Evolutionary conservation across 2,113 vertebrate genomes (phyloP), one percentile per base, ranked within the genome.

Genomic region (Gnathonemus echidnorhynchus): DNA sequence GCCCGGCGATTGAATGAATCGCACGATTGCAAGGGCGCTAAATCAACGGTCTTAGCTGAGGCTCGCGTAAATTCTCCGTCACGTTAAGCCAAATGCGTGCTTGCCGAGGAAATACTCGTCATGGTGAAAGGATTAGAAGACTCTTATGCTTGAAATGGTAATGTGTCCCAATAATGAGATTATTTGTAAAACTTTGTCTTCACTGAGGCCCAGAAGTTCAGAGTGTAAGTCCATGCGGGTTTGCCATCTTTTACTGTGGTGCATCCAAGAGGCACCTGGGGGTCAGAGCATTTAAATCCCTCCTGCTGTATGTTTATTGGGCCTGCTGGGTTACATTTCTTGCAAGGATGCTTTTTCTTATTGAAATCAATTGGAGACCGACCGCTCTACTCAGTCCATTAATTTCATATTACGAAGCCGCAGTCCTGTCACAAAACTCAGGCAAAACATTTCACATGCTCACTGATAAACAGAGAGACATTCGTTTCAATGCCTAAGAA

Each of bases 281-380:
- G 90, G 92, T 92, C 91, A 93, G 90, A 45, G 90, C 50, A 52
- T 90, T 91, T 89, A 92, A 93, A 92, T 89, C 92, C 91, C 88
- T 86, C 89, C 62, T 89, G 92, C 92, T 89, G 91, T 58, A 24
- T 91, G 91, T 93, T 94, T 94, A 92, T 92, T 42, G 91, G 93
- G 83, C 91, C 92, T 91, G 92, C 92, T 93, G 92, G 93, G 93
- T 93, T 94, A 56, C 92, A 88, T 90, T 93, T 92, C 91, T 93
- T 93, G 92, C 93, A 93, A 91, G 92, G 92, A 91, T 93, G 94
- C 93, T 92, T 93, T 92, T 92, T 93, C 92, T 95, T 93, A 94
- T 95, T 95, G 93, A 94, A 95, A 95, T 95, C 94, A 94, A 94
- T 95, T 92, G 91, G 93, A 91, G 91, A 91, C 92, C 92, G 90